Percentiles rank a stretch among this genome's conserved stretches.
Conservation (phyloP, 2,797 vertebrate genomes). For the Denticeps clupeoides region DNA sequence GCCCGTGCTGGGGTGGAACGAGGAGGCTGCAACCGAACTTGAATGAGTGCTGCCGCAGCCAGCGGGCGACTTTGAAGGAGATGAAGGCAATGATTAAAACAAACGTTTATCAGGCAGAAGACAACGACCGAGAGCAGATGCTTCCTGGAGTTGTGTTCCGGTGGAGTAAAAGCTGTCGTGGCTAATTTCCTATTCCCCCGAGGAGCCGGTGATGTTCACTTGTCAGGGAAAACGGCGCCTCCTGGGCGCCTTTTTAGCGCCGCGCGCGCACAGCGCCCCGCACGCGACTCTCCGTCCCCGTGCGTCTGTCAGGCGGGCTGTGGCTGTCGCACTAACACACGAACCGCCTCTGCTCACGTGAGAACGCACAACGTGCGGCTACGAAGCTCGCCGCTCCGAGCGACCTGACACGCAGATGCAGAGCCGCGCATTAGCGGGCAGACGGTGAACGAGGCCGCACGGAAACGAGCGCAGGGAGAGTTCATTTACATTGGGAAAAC, state of each 20-base stretch:
- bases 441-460: not conserved
- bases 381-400: no score
- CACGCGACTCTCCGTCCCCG: constrained; percentile 18
- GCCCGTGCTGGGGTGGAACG: no score
- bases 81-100: constrained; percentile 29
- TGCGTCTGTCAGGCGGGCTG: constrained; percentile 22
- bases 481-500: constrained; percentile 36
- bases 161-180: constrained; percentile 35
- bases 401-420: constrained; percentile 4
- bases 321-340: constrained; percentile 16
- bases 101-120: constrained; percentile 27
- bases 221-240: constrained; percentile 31
- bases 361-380: no score
- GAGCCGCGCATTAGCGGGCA: not conserved
- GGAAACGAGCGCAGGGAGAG: not conserved
- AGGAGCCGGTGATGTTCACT: constrained; percentile 28
- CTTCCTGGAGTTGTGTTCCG: constrained; percentile 26
- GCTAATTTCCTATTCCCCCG: constrained; percentile 38
- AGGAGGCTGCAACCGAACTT: no score
- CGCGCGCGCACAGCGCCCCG: constrained; percentile 13
- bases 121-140: constrained; percentile 32
- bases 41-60: constrained; percentile 42
- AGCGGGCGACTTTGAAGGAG: constrained; percentile 10
- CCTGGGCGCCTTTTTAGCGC: constrained; percentile 21
- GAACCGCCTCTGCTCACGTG: no score